Evolutionary conservation across 1,140 invertebrate species (phyloP).

Genomic region (Diachasmimorpha longicaudata): DNA sequence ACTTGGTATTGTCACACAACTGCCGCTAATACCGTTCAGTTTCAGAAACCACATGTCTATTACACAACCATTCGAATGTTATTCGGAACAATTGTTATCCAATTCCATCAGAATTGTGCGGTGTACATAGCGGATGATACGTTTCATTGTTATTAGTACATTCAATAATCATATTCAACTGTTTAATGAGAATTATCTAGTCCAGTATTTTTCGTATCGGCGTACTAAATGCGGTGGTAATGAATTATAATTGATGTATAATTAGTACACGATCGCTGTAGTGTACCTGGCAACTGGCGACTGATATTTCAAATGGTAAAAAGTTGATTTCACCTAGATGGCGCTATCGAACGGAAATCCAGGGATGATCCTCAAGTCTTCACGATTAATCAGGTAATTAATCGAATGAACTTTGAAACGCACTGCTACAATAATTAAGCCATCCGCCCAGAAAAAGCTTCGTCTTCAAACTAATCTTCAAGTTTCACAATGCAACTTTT

Average conservation of each 20-base stretch:
- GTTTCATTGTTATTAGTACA: neutral
- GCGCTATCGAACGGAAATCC: too few species aligned
- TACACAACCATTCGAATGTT: neutral
- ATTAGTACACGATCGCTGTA: neutral
- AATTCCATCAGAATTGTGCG: neutral
- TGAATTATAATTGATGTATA: neutral
- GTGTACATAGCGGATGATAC: neutral
- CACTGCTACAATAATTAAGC: too few species aligned
- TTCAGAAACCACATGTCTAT: neutral
- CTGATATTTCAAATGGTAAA: too few species aligned
- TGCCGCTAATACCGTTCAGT: neutral
- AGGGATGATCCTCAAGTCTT: too few species aligned
- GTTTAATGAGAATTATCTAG: neutral
- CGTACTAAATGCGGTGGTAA: neutral
- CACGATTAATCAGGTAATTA: too few species aligned
- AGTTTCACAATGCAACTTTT: too few species aligned
- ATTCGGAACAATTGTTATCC: neutral
- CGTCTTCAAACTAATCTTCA: too few species aligned
- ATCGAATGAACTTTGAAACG: too few species aligned
- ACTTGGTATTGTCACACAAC: neutral
- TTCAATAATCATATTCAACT: neutral
- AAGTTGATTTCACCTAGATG: too few species aligned
- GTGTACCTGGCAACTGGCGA: neutral
- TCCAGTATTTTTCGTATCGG: neutral
- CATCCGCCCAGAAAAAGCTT: too few species aligned